Base-by-base conservation (phyloP, 2,888 invertebrate genomes). In the Dysmachus trigonus region DNA sequence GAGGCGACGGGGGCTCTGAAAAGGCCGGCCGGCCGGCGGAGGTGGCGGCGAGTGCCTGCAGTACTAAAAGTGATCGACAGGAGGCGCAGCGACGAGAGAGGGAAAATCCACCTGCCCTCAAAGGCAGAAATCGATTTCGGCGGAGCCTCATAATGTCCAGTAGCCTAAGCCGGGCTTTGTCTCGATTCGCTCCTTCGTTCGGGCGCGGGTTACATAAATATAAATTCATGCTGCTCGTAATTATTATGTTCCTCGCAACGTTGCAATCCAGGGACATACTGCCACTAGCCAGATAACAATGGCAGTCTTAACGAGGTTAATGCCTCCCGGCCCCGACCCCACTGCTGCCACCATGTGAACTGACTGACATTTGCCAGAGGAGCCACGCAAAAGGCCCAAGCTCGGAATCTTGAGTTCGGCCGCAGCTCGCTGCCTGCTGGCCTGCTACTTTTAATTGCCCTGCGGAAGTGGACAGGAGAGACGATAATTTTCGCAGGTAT, bases 281-380 rank as follows among this genome's bases (percentile, higher is more conserved):
- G 62, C 27, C 38, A 41, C 38, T 15, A 62, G 77, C 27, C 47
- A 77, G 77, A 77, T 47, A 47, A 77, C 77, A 30, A 77, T 15
- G 47, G 15, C 27, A 77, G 41, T 30, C 47, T 77, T 77, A 77
- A 77, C 77, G 77, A 77, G 77, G 77, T 77, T 77, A 77, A 77
- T 77, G 77, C 41, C 77, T 77, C 27, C n/a, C n/a, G 47, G 30
- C 10, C 38, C 13, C 41, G 77, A 77, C 47, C 22, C 77, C 15
- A 13, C 30, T 10, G 62, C 51, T 18, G 51, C 5, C 62, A 62
- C 62, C 62, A 18, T 8, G 22, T 13, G 62, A 27, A 27, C 62
- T 62, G 62, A 62, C 62, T 62, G 62, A 62, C 62, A 62, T 62
- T 62, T 8, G 62, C 62, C 62, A 27, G 18, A 18, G 62, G 22